Base-by-base conservation (phyloP, 2,888 invertebrate species). In the Mythimna loreyi region DNA sequence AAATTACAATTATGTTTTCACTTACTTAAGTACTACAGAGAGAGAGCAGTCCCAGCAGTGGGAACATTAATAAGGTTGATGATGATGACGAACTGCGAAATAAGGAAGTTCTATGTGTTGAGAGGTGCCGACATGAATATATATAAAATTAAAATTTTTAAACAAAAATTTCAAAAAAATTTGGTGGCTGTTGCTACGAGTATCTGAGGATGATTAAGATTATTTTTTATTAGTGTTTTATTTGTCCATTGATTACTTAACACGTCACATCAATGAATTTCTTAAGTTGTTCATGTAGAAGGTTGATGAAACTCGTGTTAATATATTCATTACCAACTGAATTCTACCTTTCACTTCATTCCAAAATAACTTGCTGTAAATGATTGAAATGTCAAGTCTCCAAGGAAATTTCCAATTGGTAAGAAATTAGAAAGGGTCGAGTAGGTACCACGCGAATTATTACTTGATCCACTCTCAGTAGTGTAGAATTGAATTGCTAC, bases 391-490 rank as follows among this genome's bases (percentile, higher is more conserved):
- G 1, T 4, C 45, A 28, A 67, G 16, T 43, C 33, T 43, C 28
- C 19, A 25, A 69, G 40, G 56, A 69, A 69, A 58, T 49, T 16
- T n/a, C 21, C 13, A 45, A 40, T 25, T 8, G 9, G 8, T 25
- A 62, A 16, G n/a, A 33, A 70, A 76, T 58, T 58, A 47, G 40
- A 6, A 16, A 36, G 21, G 30, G 25, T 72, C 21, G 7, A 40
- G n/a, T n/a, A n/a, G n/a, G n/a, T 57, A 40, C 76, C 21, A 40
- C 53, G 7, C n/a, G 47, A n/a, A 49, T 67, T 13, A 11, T 67
- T 66, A 67, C 30, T 75, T 25, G 21, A 33, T 45, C 23, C 45
- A 67, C 56, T 75, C 56, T 50, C 71, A 75, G 28, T 43, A 75
- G 55, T 6, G 11, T 13, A 74, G 25, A 21, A 57, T 13, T 13